These are phyloP conservation scores for Rhopalosiphum maidis DNA, from an alignment of 1,140 invertebrate species.

Conservation along the genomic window DNA sequence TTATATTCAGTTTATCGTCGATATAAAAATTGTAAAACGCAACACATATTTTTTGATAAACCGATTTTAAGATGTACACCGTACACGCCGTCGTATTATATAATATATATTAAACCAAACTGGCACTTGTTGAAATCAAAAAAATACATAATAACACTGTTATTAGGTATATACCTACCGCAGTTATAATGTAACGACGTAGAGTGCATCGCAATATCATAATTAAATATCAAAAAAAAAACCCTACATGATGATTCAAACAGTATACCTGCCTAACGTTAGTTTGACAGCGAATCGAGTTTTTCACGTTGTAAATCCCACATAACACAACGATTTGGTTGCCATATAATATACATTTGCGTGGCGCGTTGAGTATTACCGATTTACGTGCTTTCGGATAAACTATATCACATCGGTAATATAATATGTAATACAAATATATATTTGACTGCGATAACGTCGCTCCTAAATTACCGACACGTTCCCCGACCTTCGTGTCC, in stretches of 20 bases:
- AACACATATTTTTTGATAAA: too few relatives aligned
- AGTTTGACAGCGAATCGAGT: neutral
- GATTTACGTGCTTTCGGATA: neutral
- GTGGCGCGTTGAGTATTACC: neutral
- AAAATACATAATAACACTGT: too few relatives aligned
- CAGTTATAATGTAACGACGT: neutral
- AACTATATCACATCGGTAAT: neutral
- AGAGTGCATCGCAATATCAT: neutral
- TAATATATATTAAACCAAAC: too few relatives aligned
- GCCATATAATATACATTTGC: neutral
- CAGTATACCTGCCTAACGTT: neutral
- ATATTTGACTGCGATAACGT: neutral
- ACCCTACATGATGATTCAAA: neutral
- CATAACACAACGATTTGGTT: neutral
- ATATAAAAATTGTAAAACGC: too few relatives aligned
- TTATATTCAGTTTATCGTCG: too few relatives aligned
- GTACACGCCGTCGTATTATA: too few relatives aligned
- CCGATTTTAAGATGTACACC: too few relatives aligned
- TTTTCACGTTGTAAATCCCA: neutral
- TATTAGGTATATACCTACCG: too few relatives aligned
- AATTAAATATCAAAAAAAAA: neutral
- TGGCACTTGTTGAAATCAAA: too few relatives aligned
- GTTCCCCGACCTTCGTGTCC: neutral
- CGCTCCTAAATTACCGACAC: neutral
- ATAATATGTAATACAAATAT: neutral